Conservation (phyloP, 2,113 vertebrate genomes). For the Callopanchax toddi region DNA sequence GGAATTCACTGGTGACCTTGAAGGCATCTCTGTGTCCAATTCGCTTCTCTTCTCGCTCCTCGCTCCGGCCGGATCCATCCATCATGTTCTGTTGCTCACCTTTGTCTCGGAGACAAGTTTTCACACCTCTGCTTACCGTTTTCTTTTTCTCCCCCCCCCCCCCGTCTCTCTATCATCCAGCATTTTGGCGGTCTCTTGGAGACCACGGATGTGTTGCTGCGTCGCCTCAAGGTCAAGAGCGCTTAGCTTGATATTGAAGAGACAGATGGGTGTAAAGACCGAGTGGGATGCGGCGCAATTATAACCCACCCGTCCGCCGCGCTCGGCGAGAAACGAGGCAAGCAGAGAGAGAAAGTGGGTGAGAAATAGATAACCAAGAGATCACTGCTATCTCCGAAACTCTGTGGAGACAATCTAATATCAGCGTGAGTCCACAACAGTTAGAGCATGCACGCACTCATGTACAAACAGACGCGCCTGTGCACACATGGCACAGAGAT, state of each 20-base stretch:
- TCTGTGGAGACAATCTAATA: constrained; percentile 62
- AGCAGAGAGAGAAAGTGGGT: constrained; percentile 28
- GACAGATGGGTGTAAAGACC: constrained; percentile 67
- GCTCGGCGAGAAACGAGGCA: constrained; percentile 23
- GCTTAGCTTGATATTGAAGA: constrained; percentile 76
- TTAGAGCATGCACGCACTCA: constrained; percentile 25
- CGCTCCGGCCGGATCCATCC: constrained; percentile 46
- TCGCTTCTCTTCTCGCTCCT: constrained; percentile 30
- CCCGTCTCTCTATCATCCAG: constrained; percentile 23
- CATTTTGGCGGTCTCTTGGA: constrained; percentile 25
- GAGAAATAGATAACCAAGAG: constrained; percentile 55
- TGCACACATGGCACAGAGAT: constrained; percentile 49
- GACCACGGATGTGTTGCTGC: constrained; percentile 44
- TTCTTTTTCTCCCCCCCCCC: constrained; percentile 35
- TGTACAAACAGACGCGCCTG: constrained; percentile 48
- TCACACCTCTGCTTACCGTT: constrained; percentile 43
- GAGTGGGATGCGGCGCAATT: constrained; percentile 71
- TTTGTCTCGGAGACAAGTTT: constrained; percentile 64
- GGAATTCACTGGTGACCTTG: constrained; percentile 62
- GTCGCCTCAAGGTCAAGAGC: constrained; percentile 77
- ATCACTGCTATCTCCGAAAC: constrained; percentile 54
- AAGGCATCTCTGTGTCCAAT: constrained; percentile 50
- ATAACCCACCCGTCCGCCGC: constrained; percentile 59
- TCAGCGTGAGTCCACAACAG: constrained; percentile 64
- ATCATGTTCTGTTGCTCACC: constrained; percentile 66